Base-by-base conservation (phyloP, 2,888 invertebrate genomes). In the Eulithis prunata region DNA sequence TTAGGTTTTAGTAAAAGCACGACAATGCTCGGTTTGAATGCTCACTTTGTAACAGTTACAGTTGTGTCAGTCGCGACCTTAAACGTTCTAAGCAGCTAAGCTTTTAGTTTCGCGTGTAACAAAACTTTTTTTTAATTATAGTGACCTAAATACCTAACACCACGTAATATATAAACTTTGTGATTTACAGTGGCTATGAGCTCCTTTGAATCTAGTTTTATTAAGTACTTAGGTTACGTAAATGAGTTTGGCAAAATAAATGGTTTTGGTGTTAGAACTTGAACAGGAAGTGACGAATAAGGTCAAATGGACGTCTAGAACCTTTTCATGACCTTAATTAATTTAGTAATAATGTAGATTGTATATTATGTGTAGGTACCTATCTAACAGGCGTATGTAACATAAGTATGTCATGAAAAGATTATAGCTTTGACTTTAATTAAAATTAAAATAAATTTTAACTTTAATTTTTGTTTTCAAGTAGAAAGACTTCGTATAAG, bases 91-190 rank as follows among this genome's bases (percentile, higher is more conserved):
- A 75, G 73, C 75, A 41, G 41, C 8, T 41, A 41, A 41, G 41
- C 41, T 10, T 75, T 77, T 43, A 21, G 61, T 83, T 85, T 83
- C 78, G 84, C 87, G 85, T 87, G 85, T 81, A 73, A 77, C 74
- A 72, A 71, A 76, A 77, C 78, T 78, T 80, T 83, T n/a, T 79
- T 82, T 79, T 82, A 84, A 84, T 82, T 86, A 86, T 77, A 78
- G 74, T 83, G 87, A 86, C 89, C 89, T 81, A 78, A 84, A 87
- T 84, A 80, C 75, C 71, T 73, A 69, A 71, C 71, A 75, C 72
- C 72, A 71, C 70, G 71, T 71, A 62, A 64, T 53, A 66, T 73
- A 69, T 70, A 66, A 66, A 72, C 66, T 75, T 71, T 74, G 79
- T 82, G 80, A 82, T 82, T 81, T 77, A 70, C 71, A 52, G 68